phyloP scores from a whole-genome alignment of 2,113 vertebrate species.

The Carassius carassius region DNA sequence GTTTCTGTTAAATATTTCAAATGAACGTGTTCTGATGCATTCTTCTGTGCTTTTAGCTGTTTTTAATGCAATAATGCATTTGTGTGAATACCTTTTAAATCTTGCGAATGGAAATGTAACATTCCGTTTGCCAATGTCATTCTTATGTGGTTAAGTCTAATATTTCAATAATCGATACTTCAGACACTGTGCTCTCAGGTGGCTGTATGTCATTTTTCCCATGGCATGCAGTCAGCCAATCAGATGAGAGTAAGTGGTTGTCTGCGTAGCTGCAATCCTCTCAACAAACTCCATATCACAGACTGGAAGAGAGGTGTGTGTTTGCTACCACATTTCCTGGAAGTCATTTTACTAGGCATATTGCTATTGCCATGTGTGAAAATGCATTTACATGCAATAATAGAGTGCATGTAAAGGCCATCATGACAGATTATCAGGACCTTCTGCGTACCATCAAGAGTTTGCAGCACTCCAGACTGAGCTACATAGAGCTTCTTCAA shows the following conservation, averaged over 20 bases:
- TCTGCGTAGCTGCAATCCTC: slow-evolving; percentile 21
- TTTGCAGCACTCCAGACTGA: slow-evolving; percentile 59
- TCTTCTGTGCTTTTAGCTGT: background rate
- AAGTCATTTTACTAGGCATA: slow-evolving; percentile 18
- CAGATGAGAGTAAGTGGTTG: background rate
- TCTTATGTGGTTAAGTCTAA: background rate
- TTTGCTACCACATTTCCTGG: slow-evolving; percentile 19
- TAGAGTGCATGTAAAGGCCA: slow-evolving; percentile 4
- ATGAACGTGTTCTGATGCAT: background rate
- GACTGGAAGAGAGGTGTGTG: background rate
- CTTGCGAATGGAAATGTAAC: background rate
- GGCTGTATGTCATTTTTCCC: slow-evolving; percentile 23
- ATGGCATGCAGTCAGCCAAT: slow-evolving; percentile 19
- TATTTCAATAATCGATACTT: slow-evolving; percentile 41
- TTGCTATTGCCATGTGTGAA: slow-evolving; percentile 44
- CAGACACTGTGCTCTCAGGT: slow-evolving; percentile 37
- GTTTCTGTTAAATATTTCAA: background rate
- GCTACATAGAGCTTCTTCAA: slow-evolving; percentile 71
- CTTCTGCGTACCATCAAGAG: slow-evolving; percentile 51
- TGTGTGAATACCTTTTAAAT: background rate
- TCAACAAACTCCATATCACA: slow-evolving; percentile 30
- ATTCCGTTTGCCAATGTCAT: background rate
- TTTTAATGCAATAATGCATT: background rate
- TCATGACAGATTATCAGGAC: slow-evolving; percentile 60
- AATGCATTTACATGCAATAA: background rate